A percentile compares a stretch with the other conserved stretches of the same genome.
Evolutionary conservation across 2,888 invertebrate genomes (phyloP).

Genomic region (Hyles lineata): DNA sequence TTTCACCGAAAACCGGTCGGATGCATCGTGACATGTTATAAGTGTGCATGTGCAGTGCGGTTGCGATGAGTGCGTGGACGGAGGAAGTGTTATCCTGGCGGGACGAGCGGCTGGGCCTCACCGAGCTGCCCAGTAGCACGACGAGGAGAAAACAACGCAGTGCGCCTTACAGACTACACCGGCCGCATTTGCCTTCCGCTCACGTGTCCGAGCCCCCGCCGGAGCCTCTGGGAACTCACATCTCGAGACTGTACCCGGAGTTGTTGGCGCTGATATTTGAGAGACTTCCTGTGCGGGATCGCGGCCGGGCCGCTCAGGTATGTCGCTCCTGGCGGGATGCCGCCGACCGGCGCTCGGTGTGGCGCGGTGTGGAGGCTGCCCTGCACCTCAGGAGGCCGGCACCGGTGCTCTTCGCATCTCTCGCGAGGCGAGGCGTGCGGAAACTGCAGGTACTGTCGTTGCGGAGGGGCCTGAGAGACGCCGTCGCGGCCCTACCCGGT

Average conservation of each 20-base stretch:
- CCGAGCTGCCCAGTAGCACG: constrained; percentile 72
- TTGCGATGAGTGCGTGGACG: constrained; percentile 80
- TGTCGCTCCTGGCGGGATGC: constrained; percentile 96
- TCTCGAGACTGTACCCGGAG: constrained; percentile 96
- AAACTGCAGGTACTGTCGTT: constrained; percentile 95
- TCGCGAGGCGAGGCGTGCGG: constrained; percentile 94
- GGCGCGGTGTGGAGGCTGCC: constrained; percentile 97
- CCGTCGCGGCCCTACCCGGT: constrained; percentile 93
- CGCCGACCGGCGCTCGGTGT: constrained; percentile 95
- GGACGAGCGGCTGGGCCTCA: constrained; percentile 77
- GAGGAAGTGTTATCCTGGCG: constrained; percentile 81
- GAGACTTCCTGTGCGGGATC: constrained; percentile 93
- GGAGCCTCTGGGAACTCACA: constrained; percentile 88
- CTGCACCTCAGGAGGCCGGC: constrained; percentile 93
- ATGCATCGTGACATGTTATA: constrained; percentile 75
- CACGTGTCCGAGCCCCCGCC: constrained; percentile 78
- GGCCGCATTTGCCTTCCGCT: constrained; percentile 85
- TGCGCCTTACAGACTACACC: constrained; percentile 88
- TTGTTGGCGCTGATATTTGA: constrained; percentile 96
- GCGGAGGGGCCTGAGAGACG: constrained; percentile 92
- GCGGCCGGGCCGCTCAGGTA: constrained; percentile 96
- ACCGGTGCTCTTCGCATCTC: constrained; percentile 92
- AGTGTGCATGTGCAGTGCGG: constrained; percentile 64
- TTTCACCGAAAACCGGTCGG: constrained; percentile 77
- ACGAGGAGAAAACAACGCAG: constrained; percentile 83